phyloP scores from a whole-genome alignment of 2,113 vertebrate species.

The Agapornis roseicollis region DNA sequence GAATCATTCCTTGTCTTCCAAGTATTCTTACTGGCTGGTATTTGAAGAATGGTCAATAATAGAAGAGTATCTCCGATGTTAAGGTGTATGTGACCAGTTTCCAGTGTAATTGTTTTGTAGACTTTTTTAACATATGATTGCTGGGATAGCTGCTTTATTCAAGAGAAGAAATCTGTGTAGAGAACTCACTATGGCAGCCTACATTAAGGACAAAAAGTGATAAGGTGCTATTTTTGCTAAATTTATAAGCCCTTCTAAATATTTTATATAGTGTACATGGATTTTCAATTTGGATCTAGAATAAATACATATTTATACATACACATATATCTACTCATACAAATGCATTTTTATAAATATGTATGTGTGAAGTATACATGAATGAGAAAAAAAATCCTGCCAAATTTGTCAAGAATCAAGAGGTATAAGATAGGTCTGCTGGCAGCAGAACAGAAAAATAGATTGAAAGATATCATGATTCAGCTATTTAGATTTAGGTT shows the following conservation, averaged over 20 bases:
- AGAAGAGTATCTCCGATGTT: neutral
- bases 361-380: neutral
- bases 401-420: conserved; percentile 1
- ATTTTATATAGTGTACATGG: neutral
- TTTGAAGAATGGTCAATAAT: neutral
- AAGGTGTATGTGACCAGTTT: neutral
- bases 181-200: neutral
- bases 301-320: neutral
- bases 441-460: conserved; percentile 1
- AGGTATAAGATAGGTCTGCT: neutral
- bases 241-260: neutral
- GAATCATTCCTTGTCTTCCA: neutral
- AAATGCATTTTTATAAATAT: neutral
- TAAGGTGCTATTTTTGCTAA: neutral
- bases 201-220: neutral
- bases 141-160: neutral
- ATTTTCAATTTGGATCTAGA: neutral
- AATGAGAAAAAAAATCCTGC: neutral
- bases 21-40: neutral
- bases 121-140: neutral
- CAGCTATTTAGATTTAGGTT: conserved; percentile 30
- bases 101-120: neutral
- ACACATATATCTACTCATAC: neutral
- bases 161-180: neutral
- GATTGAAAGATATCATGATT: conserved; percentile 27